Conservation (phyloP, 2,113 vertebrate genomes). For the Sinocyclocheilus anshuiensis region DNA sequence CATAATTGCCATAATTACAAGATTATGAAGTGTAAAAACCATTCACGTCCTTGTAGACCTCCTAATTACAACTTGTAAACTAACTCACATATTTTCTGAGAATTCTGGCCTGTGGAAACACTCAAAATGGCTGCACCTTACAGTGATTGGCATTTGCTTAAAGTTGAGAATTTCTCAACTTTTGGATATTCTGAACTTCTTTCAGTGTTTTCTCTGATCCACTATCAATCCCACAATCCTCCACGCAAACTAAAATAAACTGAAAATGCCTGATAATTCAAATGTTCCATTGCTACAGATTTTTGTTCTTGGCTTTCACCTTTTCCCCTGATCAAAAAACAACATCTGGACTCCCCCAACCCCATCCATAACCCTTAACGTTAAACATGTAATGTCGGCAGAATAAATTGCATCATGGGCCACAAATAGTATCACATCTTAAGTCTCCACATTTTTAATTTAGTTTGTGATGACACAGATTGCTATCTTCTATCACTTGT, state of each 20-base stretch:
- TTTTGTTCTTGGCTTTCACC: conserved; percentile 50
- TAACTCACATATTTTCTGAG: too few relatives aligned
- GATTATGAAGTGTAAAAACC: too few relatives aligned
- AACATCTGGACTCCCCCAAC: conserved; percentile 31
- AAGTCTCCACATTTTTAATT: conserved; percentile 78
- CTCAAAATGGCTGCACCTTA: background rate
- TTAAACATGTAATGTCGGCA: conserved; percentile 77
- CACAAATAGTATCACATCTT: conserved; percentile 75
- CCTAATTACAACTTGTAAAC: too few relatives aligned
- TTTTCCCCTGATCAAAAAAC: conserved; percentile 58
- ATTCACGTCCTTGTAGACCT: too few relatives aligned
- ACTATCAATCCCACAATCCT: background rate
- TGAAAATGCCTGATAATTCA: background rate
- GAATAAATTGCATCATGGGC: conserved; percentile 81
- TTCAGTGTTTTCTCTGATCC: background rate
- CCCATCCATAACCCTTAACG: conserved; percentile 65
- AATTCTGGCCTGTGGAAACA: too few relatives aligned
- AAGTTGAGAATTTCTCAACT: background rate
- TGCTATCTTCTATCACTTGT: conserved; percentile 80
- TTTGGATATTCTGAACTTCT: background rate
- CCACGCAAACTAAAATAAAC: too few relatives aligned
- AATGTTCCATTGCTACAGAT: too few relatives aligned
- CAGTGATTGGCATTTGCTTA: background rate
- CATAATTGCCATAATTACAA: too few relatives aligned
- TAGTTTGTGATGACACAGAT: conserved; percentile 85